Evolutionary conservation across 2,797 vertebrate species (phyloP).

Genomic region (Silurus lanzhouensis): DNA sequence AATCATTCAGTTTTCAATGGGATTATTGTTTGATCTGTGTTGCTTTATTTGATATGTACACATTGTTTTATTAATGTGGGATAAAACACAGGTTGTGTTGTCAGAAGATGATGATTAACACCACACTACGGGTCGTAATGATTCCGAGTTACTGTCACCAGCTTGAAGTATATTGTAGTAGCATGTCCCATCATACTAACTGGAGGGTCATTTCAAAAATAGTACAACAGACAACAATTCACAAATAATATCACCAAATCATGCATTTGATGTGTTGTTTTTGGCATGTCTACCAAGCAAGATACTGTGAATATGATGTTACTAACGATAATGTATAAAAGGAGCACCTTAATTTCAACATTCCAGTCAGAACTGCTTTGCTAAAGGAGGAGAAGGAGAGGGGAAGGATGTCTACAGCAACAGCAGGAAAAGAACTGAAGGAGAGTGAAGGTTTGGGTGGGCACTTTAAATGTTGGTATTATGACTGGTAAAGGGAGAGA

Average conservation of each 20-base stretch:
- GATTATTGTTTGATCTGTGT: not conserved
- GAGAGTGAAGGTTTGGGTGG: too few species aligned
- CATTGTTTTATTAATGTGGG: not conserved
- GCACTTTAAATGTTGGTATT: too few species aligned
- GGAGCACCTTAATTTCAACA: too few species aligned
- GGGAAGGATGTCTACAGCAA: too few species aligned
- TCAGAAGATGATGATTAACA: not conserved
- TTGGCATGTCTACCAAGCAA: not conserved
- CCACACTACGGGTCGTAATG: not conserved
- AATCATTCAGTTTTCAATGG: constrained; percentile 3
- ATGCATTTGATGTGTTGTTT: not conserved
- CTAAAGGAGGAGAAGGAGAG: too few species aligned
- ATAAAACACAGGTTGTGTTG: not conserved
- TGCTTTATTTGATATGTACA: not conserved
- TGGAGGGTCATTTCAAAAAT: not conserved
- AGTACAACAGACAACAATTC: not conserved
- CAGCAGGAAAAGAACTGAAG: too few species aligned
- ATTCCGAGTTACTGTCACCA: not conserved
- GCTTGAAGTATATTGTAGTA: not conserved
- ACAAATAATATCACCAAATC: not conserved
- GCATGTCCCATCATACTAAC: not conserved
- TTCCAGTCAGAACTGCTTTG: too few species aligned
- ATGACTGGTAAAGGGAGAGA: too few species aligned
- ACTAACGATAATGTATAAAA: too few species aligned
- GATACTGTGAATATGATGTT: not conserved